Conservation (phyloP, 2,113 vertebrate genomes). For the Protobothrops mucrosquamatus region DNA sequence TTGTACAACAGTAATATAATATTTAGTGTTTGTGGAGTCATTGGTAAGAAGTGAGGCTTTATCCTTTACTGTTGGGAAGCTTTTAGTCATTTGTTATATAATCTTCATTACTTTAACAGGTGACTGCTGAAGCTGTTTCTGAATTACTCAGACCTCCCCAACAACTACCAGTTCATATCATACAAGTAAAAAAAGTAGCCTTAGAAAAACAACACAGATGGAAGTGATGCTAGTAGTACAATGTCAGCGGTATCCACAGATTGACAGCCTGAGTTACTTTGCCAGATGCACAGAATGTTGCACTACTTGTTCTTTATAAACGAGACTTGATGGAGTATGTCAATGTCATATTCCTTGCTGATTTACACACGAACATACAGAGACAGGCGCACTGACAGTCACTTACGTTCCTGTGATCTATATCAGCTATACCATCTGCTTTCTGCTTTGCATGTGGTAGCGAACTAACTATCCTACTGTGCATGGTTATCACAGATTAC, state of each 20-base stretch:
- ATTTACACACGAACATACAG: slow-evolving; percentile 79
- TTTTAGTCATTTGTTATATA: slow-evolving; percentile 55
- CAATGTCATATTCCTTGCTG: slow-evolving; percentile 83
- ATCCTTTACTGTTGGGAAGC: slow-evolving; percentile 49
- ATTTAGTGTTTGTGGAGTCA: neutral
- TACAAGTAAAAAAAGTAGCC: slow-evolving; percentile 74
- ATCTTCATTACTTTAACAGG: slow-evolving; percentile 54
- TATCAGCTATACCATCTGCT: slow-evolving; percentile 80
- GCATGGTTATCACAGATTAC: slow-evolving; percentile 75
- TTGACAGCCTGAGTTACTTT: slow-evolving; percentile 80
- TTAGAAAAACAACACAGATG: slow-evolving; percentile 82
- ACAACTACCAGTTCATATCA: slow-evolving; percentile 69
- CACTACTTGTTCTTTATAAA: slow-evolving; percentile 83
- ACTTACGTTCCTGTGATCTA: slow-evolving; percentile 78
- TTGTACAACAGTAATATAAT: neutral
- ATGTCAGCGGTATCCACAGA: slow-evolving; percentile 82
- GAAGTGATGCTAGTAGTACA: slow-evolving; percentile 78
- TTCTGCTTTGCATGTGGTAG: slow-evolving; percentile 79
- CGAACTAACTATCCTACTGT: slow-evolving; percentile 80
- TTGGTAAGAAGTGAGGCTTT: slow-evolving; percentile 45
- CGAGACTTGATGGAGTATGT: slow-evolving; percentile 83
- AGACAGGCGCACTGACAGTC: slow-evolving; percentile 77
- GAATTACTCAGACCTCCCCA: slow-evolving; percentile 70
- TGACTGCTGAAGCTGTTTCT: slow-evolving; percentile 65
- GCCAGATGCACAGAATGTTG: slow-evolving; percentile 85